These are phyloP conservation scores for Pycnomerus fuliginosus DNA, from an alignment of 2,888 invertebrate species.

Conservation along the genomic window DNA sequence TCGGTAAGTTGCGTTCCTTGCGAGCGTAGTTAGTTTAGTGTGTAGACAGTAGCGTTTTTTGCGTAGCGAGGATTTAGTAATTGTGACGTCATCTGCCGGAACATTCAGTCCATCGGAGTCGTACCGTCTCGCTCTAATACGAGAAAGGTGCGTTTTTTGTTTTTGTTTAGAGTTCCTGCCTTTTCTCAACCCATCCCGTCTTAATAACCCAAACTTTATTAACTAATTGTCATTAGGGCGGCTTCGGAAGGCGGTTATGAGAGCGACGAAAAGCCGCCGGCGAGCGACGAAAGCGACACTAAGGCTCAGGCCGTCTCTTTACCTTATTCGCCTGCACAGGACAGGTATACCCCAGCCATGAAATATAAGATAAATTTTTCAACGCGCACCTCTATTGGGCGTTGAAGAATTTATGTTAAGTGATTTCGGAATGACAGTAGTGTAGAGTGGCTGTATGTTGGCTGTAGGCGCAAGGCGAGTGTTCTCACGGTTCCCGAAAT, in stretches of 20 bases:
- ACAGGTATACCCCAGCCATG: conserved; percentile 40
- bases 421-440: conserved; percentile 39
- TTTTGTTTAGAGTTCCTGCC: neutral
- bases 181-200: neutral
- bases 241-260: conserved; percentile 4
- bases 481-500: conserved; percentile 78
- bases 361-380: too few species aligned
- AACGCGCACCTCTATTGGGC: too few species aligned
- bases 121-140: conserved; percentile 40
- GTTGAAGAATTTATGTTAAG: too few species aligned
- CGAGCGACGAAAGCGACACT: conserved; percentile 45
- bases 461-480: conserved; percentile 68
- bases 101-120: conserved; percentile 49
- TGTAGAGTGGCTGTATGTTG: conserved; percentile 44
- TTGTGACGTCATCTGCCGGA: conserved; percentile 41
- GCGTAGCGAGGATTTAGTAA: conserved; percentile 39
- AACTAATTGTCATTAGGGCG: neutral
- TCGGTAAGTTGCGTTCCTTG: conserved; percentile 39
- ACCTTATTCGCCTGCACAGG: conserved; percentile 42
- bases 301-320: conserved; percentile 42
- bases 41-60: conserved; percentile 37
- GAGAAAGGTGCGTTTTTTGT: conserved; percentile 43
- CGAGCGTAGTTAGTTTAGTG: conserved; percentile 27
- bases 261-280: conserved; percentile 40
- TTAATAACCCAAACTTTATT: conserved; percentile 5